These are phyloP conservation scores for Heliconius hermathena DNA, from an alignment of 1,140 invertebrate species.

Conservation along the genomic window DNA sequence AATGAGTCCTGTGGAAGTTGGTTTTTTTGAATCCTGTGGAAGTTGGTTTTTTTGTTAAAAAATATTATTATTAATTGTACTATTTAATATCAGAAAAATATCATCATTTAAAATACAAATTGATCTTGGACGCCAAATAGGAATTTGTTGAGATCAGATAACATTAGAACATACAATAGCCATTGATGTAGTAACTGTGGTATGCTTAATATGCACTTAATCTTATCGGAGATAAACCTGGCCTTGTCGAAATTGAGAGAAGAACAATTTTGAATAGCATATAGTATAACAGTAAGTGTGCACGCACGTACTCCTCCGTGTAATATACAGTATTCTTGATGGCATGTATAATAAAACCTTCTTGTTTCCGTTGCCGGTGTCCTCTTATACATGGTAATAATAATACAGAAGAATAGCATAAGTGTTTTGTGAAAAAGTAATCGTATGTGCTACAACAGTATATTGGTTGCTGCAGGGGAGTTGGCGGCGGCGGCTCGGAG, in stretches of 20 bases:
- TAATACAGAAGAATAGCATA: not conserved
- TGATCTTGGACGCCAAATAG: not conserved
- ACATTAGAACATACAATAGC: not conserved
- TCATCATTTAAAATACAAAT: no score
- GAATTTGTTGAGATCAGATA: not conserved
- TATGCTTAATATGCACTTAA: slow-evolving; percentile 26
- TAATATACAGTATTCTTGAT: not conserved
- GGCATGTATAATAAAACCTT: slow-evolving; percentile 46
- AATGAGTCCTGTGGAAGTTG: no score
- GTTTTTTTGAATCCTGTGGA: no score
- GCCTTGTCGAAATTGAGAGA: slow-evolving; percentile 22
- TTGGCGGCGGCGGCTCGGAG: slow-evolving; percentile 64
- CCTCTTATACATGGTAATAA: slow-evolving; percentile 55
- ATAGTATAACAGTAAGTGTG: not conserved
- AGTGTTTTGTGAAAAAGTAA: not conserved
- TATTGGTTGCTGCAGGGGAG: slow-evolving; percentile 54
- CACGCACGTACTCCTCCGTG: not conserved
- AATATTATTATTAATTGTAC: no score
- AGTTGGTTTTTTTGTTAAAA: no score
- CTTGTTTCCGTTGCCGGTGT: slow-evolving; percentile 53
- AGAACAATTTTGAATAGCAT: not conserved
- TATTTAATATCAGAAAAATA: no score
- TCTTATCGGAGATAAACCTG: slow-evolving; percentile 35
- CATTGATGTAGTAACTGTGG: not conserved
- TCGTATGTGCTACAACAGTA: slow-evolving; percentile 9